Percentiles rank a stretch among this genome's conserved stretches.
Conservation (phyloP, 2,888 invertebrate genomes). For the Aphidius colemani region DNA sequence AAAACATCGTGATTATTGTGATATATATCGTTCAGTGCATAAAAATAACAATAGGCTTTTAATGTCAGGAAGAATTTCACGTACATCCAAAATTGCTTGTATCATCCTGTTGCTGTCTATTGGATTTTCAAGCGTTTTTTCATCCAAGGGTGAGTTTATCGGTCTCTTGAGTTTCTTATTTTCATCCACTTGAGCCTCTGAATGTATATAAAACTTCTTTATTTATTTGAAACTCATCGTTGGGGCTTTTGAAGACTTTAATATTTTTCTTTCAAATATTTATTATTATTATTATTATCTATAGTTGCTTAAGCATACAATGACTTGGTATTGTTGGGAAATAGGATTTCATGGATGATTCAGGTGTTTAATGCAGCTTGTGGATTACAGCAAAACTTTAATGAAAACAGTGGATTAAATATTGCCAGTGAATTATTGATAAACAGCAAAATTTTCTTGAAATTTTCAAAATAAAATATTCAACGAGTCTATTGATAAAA, state of each 20-base stretch:
- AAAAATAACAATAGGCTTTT: neutral
- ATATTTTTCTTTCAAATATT: neutral
- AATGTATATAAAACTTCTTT: neutral
- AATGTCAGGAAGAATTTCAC: neutral
- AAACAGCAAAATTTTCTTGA: too few relatives aligned
- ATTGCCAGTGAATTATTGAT: too few relatives aligned
- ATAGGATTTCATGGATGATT: constrained; percentile 12
- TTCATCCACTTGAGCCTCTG: neutral
- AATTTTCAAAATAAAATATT: too few relatives aligned
- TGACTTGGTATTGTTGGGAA: neutral
- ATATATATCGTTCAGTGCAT: neutral
- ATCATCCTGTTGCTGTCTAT: constrained; percentile 27
- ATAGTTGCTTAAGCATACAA: neutral
- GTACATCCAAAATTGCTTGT: constrained; percentile 7
- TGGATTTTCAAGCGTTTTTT: constrained; percentile 23
- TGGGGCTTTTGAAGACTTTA: neutral
- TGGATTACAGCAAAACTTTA: neutral
- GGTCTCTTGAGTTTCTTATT: too few relatives aligned
- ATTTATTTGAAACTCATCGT: constrained; percentile 2
- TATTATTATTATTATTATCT: neutral
- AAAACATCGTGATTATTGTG: constrained; percentile 13
- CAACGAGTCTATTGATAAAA: too few relatives aligned
- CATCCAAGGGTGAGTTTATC: constrained; percentile 25
- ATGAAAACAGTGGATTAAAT: too few relatives aligned
- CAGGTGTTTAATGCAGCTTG: constrained; percentile 4